Evolutionary conservation across 2,113 vertebrate genomes (phyloP).

Genomic region (Brachyhypopomus occidentalis): DNA sequence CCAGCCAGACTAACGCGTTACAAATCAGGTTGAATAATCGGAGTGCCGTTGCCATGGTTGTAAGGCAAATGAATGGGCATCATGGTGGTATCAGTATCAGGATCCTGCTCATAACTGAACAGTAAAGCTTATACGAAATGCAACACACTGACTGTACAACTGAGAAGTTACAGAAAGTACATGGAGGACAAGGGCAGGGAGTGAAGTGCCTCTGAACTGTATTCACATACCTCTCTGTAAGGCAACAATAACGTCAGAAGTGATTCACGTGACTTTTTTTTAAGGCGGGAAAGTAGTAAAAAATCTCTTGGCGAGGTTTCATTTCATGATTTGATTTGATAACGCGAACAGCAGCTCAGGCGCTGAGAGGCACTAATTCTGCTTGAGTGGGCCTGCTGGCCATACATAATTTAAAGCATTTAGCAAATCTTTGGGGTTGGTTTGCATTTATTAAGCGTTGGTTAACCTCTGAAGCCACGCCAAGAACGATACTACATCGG

Average conservation of each 20-base stretch:
- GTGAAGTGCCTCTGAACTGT: no score
- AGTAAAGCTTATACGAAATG: no score
- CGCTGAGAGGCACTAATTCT: conserved; percentile 27
- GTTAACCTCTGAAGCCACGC: conserved; percentile 60
- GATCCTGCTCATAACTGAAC: no score
- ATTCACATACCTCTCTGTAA: no score
- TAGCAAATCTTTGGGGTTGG: conserved; percentile 44
- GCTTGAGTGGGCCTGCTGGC: neutral
- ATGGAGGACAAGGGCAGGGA: no score
- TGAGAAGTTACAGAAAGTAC: no score
- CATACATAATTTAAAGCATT: conserved; percentile 58
- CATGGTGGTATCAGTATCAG: no score
- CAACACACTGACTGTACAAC: no score
- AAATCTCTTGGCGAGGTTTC: neutral
- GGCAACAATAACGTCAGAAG: neutral
- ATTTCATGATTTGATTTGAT: conserved; percentile 16
- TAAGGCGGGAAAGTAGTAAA: neutral
- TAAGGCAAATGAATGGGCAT: no score
- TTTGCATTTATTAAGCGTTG: conserved; percentile 55
- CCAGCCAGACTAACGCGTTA: no score
- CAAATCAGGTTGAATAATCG: no score
- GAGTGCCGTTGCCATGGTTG: no score
- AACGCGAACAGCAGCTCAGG: conserved; percentile 14
- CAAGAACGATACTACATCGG: conserved; percentile 53
- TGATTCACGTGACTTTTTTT: neutral